Evolutionary conservation across 2,113 vertebrate species (phyloP).

Genomic region (Megaceryle maxima): DNA sequence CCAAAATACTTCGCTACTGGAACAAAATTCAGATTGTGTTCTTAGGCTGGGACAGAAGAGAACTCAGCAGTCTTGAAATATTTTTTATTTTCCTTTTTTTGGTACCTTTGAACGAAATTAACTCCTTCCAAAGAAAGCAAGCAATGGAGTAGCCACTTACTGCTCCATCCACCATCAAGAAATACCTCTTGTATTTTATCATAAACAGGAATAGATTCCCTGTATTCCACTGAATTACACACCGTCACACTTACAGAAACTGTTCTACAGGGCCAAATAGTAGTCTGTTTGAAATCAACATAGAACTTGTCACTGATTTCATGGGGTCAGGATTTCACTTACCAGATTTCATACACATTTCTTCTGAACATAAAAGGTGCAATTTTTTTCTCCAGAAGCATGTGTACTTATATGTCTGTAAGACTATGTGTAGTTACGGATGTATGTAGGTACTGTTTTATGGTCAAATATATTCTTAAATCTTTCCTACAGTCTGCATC

Average conservation of each 20-base stretch:
- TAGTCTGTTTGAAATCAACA: background rate
- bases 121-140: background rate
- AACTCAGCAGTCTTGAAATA: background rate
- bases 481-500: background rate
- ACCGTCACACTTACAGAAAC: background rate
- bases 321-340: background rate
- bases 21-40: background rate
- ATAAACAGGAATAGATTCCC: background rate
- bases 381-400: background rate
- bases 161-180: background rate
- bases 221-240: background rate
- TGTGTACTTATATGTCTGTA: background rate
- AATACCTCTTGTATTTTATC: background rate
- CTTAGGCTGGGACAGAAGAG: background rate
- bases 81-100: background rate
- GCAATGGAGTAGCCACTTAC: background rate
- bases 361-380: background rate
- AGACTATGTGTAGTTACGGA: too few relatives aligned
- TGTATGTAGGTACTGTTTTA: background rate
- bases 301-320: background rate
- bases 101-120: background rate
- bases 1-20: background rate
- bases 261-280: background rate
- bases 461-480: background rate
- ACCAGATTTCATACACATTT: background rate